phyloP scores from a whole-genome alignment of 2,113 vertebrate species.

The Zapornia atra region DNA sequence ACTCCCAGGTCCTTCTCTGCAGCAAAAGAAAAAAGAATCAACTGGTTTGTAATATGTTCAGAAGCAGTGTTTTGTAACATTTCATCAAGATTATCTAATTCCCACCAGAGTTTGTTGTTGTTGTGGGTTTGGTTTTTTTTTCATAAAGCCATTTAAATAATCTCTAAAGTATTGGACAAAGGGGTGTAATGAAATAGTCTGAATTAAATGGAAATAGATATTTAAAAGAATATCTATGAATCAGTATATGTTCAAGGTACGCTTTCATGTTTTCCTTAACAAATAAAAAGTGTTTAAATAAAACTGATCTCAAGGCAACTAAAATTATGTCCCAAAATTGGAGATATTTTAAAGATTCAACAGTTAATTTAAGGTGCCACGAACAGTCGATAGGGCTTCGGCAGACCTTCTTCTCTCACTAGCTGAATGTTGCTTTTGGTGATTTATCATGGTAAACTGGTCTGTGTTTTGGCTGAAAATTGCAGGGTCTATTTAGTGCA shows the following conservation, averaged over 20 bases:
- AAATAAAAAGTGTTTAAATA: neutral
- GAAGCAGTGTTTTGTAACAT: neutral
- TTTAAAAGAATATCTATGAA: neutral
- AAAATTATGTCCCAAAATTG: neutral
- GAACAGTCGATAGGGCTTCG: neutral
- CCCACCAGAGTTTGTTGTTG: neutral
- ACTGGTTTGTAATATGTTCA: neutral
- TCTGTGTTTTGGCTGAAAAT: neutral
- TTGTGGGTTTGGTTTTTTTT: neutral
- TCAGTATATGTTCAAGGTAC: neutral
- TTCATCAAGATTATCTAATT: neutral
- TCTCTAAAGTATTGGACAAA: neutral
- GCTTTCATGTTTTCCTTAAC: neutral
- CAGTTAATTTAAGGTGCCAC: neutral
- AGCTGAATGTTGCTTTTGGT: neutral
- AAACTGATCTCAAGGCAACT: neutral
- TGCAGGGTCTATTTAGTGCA: neutral
- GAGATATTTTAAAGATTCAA: neutral
- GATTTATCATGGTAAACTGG: neutral
- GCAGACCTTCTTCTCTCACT: neutral
- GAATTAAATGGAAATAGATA: neutral
- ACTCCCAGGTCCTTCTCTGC: too few relatives aligned
- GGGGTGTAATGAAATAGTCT: neutral
- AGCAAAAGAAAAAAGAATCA: neutral
- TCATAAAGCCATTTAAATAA: neutral